A percentile compares a stretch with the other conserved stretches of the same genome.
These are phyloP conservation scores for Chrysemys picta DNA, from an alignment of 2,113 vertebrate species.

Conservation along the genomic window DNA sequence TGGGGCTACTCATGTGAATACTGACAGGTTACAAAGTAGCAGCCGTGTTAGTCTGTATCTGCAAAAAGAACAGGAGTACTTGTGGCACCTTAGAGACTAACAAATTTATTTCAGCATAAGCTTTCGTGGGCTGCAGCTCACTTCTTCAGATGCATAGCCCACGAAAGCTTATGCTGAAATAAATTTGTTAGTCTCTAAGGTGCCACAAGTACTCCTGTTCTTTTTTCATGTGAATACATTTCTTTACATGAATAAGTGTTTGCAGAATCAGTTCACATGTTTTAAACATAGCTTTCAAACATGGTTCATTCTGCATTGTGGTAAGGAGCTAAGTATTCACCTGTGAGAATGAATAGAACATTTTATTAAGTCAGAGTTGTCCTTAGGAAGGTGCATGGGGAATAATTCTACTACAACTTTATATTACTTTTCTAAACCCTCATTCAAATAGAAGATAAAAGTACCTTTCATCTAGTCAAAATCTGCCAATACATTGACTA, in stretches of 20 bases:
- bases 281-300: not conserved
- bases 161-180: too few species aligned
- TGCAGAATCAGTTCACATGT: not conserved
- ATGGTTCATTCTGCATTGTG: not conserved
- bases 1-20: not conserved
- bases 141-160: too few species aligned
- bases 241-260: not conserved
- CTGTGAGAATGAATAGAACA: not conserved
- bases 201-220: too few species aligned
- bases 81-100: too few species aligned
- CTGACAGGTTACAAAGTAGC: not conserved
- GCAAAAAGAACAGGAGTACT: too few species aligned
- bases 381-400: not conserved
- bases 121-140: too few species aligned
- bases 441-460: constrained; percentile 11
- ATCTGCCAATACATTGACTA: not conserved
- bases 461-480: not conserved
- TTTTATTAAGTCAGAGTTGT: not conserved
- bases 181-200: too few species aligned
- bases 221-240: not conserved
- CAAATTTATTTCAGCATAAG: too few species aligned
- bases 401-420: not conserved
- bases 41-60: too few species aligned
- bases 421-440: not conserved
- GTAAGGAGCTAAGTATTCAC: not conserved